Evolutionary conservation across 2,113 vertebrate species (phyloP).

Genomic region (Patagioenas fasciata): DNA sequence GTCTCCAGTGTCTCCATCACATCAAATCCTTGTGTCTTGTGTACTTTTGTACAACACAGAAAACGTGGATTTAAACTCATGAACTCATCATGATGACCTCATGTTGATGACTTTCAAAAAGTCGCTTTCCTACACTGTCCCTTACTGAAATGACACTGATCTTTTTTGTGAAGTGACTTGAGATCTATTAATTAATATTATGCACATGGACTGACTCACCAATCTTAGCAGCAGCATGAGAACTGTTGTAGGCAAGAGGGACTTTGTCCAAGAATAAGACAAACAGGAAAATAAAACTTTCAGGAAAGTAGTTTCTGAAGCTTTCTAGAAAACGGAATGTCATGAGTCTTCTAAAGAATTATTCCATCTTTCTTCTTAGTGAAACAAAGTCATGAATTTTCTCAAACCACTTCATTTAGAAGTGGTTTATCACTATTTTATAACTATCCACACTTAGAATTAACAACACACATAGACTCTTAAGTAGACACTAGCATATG

Average conservation of each 20-base stretch:
- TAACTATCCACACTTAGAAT: background rate
- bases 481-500: background rate
- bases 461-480: background rate
- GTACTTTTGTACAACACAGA: background rate
- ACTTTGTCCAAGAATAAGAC: background rate
- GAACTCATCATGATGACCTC: background rate
- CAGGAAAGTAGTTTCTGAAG: background rate
- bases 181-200: background rate
- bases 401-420: background rate
- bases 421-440: background rate
- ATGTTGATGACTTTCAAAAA: rapidly evolving
- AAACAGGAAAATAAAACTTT: background rate
- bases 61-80: background rate
- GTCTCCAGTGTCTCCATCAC: background rate
- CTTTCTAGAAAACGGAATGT: background rate
- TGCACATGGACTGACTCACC: background rate
- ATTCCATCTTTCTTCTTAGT: background rate
- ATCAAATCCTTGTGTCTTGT: background rate
- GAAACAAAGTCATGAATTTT: background rate
- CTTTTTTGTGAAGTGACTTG: background rate
- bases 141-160: background rate
- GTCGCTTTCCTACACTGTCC: background rate
- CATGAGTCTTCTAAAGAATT: background rate
- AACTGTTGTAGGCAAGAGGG: background rate
- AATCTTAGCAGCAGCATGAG: background rate